Evolutionary conservation across 2,888 invertebrate genomes (phyloP).

Genomic region (Meganola albula): DNA sequence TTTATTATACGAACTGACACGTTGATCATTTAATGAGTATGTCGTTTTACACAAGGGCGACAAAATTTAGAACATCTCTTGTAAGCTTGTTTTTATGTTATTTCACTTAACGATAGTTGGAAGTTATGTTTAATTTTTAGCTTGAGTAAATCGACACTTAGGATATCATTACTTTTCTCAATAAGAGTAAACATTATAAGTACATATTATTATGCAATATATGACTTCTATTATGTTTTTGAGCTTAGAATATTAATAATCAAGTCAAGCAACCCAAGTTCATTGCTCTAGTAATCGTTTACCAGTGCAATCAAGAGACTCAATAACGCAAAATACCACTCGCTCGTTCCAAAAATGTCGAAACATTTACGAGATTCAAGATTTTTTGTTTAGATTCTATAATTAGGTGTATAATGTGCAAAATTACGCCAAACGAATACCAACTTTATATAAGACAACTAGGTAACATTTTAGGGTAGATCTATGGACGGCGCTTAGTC

Average conservation of each 20-base stretch:
- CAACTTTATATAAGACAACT: constrained; percentile 38
- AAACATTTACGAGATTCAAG: constrained; percentile 61
- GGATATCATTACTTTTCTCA: too few species aligned
- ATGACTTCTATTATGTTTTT: too few species aligned
- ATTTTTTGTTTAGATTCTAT: constrained; percentile 56
- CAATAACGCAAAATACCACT: constrained; percentile 61
- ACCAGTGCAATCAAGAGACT: constrained; percentile 54
- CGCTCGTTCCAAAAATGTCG: constrained; percentile 57
- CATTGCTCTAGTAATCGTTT: constrained; percentile 59
- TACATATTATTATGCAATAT: too few species aligned
- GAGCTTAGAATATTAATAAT: constrained; percentile 24
- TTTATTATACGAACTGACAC: constrained; percentile 22
- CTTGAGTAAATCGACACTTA: too few species aligned
- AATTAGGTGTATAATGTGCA: constrained; percentile 43
- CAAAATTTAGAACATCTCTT: too few species aligned
- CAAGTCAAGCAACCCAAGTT: constrained; percentile 52
- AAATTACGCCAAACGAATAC: constrained; percentile 40
- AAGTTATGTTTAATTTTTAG: too few species aligned
- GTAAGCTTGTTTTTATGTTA: too few species aligned
- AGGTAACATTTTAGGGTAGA: constrained; percentile 44
- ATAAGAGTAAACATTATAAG: too few species aligned
- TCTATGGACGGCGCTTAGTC: constrained; percentile 36
- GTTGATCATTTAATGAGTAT: too few species aligned
- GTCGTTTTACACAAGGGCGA: too few species aligned
- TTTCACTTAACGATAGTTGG: too few species aligned